Evolutionary conservation across 2,797 vertebrate genomes (phyloP).

Genomic region (Cottoperca gobio): DNA sequence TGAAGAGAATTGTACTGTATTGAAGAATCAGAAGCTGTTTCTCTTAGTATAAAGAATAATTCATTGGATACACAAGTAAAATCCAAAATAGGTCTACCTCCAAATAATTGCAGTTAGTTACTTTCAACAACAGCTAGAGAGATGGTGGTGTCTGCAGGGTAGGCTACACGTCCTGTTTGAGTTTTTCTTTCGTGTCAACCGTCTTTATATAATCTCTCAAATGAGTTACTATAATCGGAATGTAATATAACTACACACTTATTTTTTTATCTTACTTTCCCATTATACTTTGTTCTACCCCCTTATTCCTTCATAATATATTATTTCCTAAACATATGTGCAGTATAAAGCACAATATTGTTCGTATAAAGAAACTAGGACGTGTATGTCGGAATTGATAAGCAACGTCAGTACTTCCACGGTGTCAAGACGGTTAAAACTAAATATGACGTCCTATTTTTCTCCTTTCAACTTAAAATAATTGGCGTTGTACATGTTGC

Average conservation of each 20-base stretch:
- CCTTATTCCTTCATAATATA: background rate
- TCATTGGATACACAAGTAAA: no score
- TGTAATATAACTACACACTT: background rate
- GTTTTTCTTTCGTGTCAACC: no score
- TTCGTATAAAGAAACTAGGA: background rate
- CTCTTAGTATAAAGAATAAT: no score
- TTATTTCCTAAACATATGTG: background rate
- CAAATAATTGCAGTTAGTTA: no score
- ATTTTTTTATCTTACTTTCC: background rate
- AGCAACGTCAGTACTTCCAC: conserved; percentile 60
- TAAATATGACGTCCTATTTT: background rate
- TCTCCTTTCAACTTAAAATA: conserved; percentile 54
- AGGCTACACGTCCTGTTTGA: no score
- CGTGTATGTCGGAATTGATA: background rate
- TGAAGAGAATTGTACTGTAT: no score
- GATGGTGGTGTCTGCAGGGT: no score
- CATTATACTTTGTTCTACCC: background rate
- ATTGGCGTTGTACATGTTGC: accelerated
- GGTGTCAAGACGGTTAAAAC: conserved; percentile 6
- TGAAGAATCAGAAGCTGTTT: no score
- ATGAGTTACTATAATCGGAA: background rate
- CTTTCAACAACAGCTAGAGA: no score
- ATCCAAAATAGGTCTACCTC: no score
- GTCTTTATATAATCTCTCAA: no score
- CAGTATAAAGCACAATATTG: background rate